A percentile compares a stretch with the other conserved stretches of the same genome.
Conservation (phyloP, 2,888 invertebrate genomes). For the Germaria angustata region DNA sequence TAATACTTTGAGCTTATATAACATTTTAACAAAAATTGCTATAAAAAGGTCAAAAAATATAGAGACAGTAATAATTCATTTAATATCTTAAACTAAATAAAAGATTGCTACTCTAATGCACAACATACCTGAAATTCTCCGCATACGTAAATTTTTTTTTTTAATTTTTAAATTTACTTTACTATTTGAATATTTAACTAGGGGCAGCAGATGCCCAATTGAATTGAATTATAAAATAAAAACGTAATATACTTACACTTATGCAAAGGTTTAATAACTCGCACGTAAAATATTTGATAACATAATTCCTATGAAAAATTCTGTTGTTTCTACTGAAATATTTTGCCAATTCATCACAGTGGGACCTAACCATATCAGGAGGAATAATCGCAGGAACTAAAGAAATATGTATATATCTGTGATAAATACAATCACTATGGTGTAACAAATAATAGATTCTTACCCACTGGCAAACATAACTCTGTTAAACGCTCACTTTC, state of each 20-base stretch:
- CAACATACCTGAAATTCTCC: too few relatives aligned
- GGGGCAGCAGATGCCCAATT: too few relatives aligned
- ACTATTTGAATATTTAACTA: too few relatives aligned
- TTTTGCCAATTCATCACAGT: conserved; percentile 69
- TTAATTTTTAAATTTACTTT: too few relatives aligned
- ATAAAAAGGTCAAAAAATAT: too few relatives aligned
- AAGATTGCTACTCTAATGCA: too few relatives aligned
- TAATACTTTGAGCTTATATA: too few relatives aligned
- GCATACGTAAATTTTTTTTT: too few relatives aligned
- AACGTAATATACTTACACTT: conserved; percentile 82
- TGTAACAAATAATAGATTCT: conserved; percentile 29
- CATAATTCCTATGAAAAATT: conserved; percentile 80
- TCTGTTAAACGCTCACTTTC: conserved; percentile 80
- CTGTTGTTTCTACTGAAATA: conserved; percentile 72
- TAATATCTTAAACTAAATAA: too few relatives aligned
- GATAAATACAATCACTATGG: too few relatives aligned
- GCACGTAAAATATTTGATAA: conserved; percentile 84
- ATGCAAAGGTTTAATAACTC: conserved; percentile 87
- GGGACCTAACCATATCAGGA: conserved; percentile 68
- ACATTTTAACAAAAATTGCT: too few relatives aligned
- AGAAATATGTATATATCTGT: background rate
- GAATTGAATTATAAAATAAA: background rate
- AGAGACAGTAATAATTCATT: too few relatives aligned
- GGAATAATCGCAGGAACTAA: conserved; percentile 66
- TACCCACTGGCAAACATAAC: conserved; percentile 74